These are phyloP conservation scores for Aphidius ervi DNA, from an alignment of 1,140 invertebrate genomes.

Conservation along the genomic window DNA sequence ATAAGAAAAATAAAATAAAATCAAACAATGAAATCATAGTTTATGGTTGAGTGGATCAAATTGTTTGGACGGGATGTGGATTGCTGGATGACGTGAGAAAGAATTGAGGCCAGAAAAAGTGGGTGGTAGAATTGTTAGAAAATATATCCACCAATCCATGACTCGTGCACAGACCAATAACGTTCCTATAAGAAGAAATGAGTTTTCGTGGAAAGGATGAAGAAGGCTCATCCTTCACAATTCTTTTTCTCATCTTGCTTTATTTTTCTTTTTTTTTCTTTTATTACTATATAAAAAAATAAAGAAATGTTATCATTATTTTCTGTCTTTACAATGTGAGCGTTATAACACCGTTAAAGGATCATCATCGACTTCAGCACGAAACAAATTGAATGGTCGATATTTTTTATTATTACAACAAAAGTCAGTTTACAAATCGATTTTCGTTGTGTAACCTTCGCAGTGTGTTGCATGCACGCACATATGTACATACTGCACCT, in stretches of 20 bases:
- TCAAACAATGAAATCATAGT: too few species aligned
- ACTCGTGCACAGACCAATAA: neutral
- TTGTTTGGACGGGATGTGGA: neutral
- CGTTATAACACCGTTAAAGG: too few species aligned
- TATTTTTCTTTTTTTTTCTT: neutral
- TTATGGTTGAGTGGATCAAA: neutral
- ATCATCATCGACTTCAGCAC: too few species aligned
- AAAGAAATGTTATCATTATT: too few species aligned
- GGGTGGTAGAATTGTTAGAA: too few species aligned
- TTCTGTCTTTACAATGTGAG: too few species aligned
- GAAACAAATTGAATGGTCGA: conserved; percentile 14
- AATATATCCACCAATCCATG: neutral
- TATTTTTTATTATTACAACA: conserved; percentile 12
- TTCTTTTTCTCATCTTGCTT: neutral
- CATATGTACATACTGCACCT: too few species aligned
- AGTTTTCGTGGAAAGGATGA: conserved; percentile 1
- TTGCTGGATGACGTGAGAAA: too few species aligned
- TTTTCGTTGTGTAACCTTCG: conserved; percentile 7
- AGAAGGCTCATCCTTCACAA: neutral
- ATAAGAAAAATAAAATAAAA: too few species aligned
- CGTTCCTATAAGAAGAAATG: neutral
- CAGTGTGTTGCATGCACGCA: too few species aligned
- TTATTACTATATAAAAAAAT: neutral
- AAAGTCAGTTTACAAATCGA: conserved; percentile 19
- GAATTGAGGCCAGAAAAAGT: too few species aligned